These are phyloP conservation scores for Epizoanthus rinbou DNA, from an alignment of 92 coral and sea anemone genomes.

Conservation along the genomic window DNA sequence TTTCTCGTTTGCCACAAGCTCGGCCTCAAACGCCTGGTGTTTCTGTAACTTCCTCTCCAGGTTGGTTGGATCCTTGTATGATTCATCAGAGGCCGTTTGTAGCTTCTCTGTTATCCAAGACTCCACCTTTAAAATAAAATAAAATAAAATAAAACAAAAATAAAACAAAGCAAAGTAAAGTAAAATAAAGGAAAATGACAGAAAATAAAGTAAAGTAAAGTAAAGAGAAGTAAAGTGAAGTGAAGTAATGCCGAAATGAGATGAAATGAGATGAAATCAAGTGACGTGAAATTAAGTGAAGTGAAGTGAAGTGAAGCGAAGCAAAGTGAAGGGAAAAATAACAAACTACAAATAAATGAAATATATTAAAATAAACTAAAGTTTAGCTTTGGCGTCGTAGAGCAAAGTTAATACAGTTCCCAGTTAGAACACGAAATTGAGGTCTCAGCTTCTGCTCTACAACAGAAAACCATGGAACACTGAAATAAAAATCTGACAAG, in stretches of 20 bases:
- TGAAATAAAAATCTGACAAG: too few relatives aligned
- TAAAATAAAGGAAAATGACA: neutral
- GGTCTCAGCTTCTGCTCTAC: too few relatives aligned
- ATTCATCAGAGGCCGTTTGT: conserved; percentile 89
- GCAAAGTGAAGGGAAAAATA: too few relatives aligned
- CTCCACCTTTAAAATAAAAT: conserved; percentile 57
- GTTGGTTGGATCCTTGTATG: conserved; percentile 93
- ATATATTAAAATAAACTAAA: too few relatives aligned
- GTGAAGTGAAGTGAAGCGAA: too few relatives aligned
- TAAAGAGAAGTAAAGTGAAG: neutral
- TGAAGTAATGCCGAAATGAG: neutral
- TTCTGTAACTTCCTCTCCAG: conserved; percentile 88
- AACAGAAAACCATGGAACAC: too few relatives aligned
- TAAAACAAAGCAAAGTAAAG: neutral
- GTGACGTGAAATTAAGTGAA: too few relatives aligned
- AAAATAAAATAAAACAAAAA: neutral
- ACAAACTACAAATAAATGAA: too few relatives aligned
- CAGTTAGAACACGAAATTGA: too few relatives aligned
- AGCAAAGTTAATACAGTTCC: too few relatives aligned
- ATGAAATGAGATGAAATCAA: too few relatives aligned
- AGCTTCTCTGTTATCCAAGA: conserved; percentile 96
- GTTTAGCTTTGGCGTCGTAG: too few relatives aligned
- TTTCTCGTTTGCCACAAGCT: conserved; percentile 87
- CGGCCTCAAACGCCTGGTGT: conserved; percentile 93
- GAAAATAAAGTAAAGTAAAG: neutral